Base-by-base conservation (phyloP, 2,888 invertebrate species). In the Molanna angustata region DNA sequence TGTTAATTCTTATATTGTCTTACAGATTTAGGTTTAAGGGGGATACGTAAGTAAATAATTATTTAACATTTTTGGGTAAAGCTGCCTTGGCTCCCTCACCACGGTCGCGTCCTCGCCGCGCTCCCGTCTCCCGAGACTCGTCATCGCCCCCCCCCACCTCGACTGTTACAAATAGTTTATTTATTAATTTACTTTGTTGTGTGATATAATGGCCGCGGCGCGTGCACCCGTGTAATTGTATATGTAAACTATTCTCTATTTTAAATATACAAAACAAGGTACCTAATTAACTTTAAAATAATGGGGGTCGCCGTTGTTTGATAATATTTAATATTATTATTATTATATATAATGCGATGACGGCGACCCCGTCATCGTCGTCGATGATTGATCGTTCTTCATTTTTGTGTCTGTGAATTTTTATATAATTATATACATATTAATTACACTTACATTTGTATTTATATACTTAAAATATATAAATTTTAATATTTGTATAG, bases 111-210 rank as follows among this genome's bases (percentile, higher is more conserved):
- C 27, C 6, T 11, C 27, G 3, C 18, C 39, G 39, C 39, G 4
- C 39, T 4, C 39, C 37, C 35, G 27, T 21, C 17, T 19, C 17
- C 18, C 35, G 7, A 47, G 54, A 53, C 57, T 50, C 47, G 44
- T 47, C 22, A 11, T 43, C 46, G 52, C 42, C 43, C 46, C 49
- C 31, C 48, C n/a, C 43, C 19, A 42, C 41, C 42, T 13, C 39
- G 35, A 32, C 46, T 14, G 45, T 33, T 13, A 54, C 48, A 56
- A 49, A 52, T 56, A 59, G 56, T 52, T 59, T 54, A 56, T 56
- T 56, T 49, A 43, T 53, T 57, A 52, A 55, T 58, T 54, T 58
- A 58, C 58, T 59, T 56, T 58, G 58, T 59, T 59, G 59, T 59
- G 59, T 56, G 56, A 46, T 49, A 53, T 49, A 46, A 51, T 52